phyloP scores from a whole-genome alignment of 2,113 vertebrate genomes.

The Hydrolagus affinis region DNA sequence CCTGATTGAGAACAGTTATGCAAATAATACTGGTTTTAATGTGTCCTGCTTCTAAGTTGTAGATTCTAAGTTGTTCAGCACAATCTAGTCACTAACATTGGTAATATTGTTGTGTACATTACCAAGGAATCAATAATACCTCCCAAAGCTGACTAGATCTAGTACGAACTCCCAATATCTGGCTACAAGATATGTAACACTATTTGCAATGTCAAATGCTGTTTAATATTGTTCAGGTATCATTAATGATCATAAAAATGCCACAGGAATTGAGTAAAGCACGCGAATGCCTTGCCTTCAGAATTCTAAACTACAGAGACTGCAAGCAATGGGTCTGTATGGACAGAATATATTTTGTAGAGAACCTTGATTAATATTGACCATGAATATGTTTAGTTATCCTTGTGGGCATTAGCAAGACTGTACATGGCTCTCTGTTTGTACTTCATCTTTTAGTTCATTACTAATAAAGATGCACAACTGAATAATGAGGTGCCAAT shows the following conservation, averaged over 20 bases:
- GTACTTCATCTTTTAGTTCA: too few species aligned
- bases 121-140: background rate
- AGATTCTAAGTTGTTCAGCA: background rate
- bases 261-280: too few species aligned
- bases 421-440: background rate
- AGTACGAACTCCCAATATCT: background rate
- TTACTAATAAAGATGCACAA: too few species aligned
- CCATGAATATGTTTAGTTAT: background rate
- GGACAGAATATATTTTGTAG: conserved; percentile 6
- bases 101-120: background rate
- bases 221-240: background rate
- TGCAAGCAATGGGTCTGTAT: background rate
- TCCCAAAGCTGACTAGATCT: background rate
- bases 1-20: background rate
- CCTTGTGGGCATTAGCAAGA: background rate
- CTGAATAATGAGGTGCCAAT: too few species aligned
- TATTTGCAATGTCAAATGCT: background rate
- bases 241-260: background rate
- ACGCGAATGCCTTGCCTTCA: too few species aligned
- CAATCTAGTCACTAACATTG: background rate
- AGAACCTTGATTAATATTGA: background rate
- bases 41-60: background rate
- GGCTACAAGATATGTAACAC: background rate
- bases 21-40: conserved; percentile 2
- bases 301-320: background rate